A percentile compares a stretch with the other conserved stretches of the same genome.
phyloP scores from a whole-genome alignment of 2,113 vertebrate genomes.

The Salvator merianae region DNA sequence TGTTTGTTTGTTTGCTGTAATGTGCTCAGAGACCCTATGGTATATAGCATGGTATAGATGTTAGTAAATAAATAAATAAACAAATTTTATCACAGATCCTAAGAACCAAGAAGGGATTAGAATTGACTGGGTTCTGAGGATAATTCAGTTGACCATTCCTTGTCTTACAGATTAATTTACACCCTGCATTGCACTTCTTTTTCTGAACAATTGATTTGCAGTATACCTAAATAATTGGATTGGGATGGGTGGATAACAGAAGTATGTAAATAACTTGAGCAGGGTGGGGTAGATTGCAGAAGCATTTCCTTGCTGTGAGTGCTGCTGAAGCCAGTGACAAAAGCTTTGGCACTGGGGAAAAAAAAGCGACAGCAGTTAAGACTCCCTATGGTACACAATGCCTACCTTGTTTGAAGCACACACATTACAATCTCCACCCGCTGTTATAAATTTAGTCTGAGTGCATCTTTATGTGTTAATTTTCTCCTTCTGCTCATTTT shows the following conservation, averaged over 20 bases:
- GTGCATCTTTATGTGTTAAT: not conserved
- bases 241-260: not conserved
- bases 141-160: not conserved
- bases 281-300: not conserved
- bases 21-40: too few species aligned
- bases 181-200: not conserved
- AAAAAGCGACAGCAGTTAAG: not conserved
- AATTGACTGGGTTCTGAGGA: rapidly evolving
- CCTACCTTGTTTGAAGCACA: not conserved
- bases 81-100: not conserved
- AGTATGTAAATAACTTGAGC: not conserved
- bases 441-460: not conserved
- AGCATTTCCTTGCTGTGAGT: rapidly evolving
- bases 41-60: too few species aligned
- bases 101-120: not conserved
- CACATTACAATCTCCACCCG: not conserved
- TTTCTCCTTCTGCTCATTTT: not conserved
- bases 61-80: not conserved
- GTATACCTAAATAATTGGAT: too few species aligned
- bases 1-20: too few species aligned
- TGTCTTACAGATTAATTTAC: rapidly evolving
- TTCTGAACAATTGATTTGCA: not conserved
- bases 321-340: not conserved
- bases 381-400: conserved; percentile 7
- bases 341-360: not conserved